phyloP scores from a whole-genome alignment of 2,888 invertebrate genomes.

The Athalia circularis region DNA sequence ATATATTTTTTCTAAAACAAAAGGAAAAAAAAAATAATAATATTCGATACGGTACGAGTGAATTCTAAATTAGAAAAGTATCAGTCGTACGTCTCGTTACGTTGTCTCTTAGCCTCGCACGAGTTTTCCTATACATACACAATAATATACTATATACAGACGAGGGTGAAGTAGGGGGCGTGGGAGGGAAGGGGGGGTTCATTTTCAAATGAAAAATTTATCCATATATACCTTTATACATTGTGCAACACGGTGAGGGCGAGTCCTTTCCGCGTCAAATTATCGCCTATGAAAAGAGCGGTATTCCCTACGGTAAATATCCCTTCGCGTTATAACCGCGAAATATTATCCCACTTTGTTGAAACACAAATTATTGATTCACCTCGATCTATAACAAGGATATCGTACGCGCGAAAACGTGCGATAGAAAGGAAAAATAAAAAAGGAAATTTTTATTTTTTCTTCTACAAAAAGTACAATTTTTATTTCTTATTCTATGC shows the following conservation, averaged over 20 bases:
- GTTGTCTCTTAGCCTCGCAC: neutral
- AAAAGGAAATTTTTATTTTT: neutral
- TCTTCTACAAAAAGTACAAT: neutral
- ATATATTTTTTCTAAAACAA: conserved; percentile 54
- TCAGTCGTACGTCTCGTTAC: conserved; percentile 17
- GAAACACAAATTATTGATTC: too few relatives aligned
- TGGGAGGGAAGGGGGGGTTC: too few relatives aligned
- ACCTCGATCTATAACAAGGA: too few relatives aligned
- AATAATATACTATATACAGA: too few relatives aligned
- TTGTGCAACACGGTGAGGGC: neutral
- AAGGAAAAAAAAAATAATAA: neutral
- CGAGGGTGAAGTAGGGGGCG: too few relatives aligned
- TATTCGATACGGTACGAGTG: neutral
- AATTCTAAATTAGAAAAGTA: neutral
- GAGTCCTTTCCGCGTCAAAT: conserved; percentile 32
- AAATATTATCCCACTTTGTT: neutral
- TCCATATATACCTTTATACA: neutral
- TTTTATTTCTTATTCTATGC: too few relatives aligned
- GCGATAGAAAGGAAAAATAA: too few relatives aligned
- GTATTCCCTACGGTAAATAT: neutral
- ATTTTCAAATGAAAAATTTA: conserved; percentile 1
- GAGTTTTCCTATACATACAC: neutral
- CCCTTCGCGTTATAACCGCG: neutral
- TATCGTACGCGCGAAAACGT: too few relatives aligned
- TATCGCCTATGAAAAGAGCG: neutral